A percentile compares a stretch with the other conserved stretches of the same genome.
Evolutionary conservation across 1,140 invertebrate genomes (phyloP).

Genomic region (Psix sp.): DNA sequence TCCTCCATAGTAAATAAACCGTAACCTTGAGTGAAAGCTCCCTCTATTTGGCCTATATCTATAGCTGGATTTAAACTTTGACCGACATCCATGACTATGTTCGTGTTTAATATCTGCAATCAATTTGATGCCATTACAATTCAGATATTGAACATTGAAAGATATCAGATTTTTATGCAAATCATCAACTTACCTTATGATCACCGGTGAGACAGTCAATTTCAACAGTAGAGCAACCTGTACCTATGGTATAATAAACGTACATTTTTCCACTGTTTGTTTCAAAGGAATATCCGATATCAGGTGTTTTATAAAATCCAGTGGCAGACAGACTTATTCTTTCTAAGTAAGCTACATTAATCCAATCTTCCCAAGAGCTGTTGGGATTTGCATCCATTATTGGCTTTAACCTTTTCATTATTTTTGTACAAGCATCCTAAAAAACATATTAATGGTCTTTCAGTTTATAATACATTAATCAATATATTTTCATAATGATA

Average conservation of each 20-base stretch:
- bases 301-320: constrained; percentile 89
- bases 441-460: neutral
- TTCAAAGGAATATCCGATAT: constrained; percentile 85
- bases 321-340: constrained; percentile 89
- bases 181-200: constrained; percentile 79
- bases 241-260: constrained; percentile 89
- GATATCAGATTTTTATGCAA: no score
- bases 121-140: no score
- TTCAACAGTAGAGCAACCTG: constrained; percentile 88
- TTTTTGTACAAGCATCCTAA: constrained; percentile 87
- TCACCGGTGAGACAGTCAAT: constrained; percentile 92
- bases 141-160: no score
- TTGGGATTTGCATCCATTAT: constrained; percentile 87
- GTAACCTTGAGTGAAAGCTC: constrained; percentile 94
- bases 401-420: constrained; percentile 87
- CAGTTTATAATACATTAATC: no score
- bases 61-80: constrained; percentile 96
- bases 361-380: constrained; percentile 90
- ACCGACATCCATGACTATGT: constrained; percentile 97
- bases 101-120: constrained; percentile 87
- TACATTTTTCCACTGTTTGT: constrained; percentile 85
- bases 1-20: constrained; percentile 95
- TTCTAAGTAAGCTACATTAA: constrained; percentile 87
- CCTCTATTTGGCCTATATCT: constrained; percentile 97
- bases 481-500: no score